These are phyloP conservation scores for Phymorhynchus buccinoides DNA, from an alignment of 1,140 invertebrate genomes.

Conservation along the genomic window DNA sequence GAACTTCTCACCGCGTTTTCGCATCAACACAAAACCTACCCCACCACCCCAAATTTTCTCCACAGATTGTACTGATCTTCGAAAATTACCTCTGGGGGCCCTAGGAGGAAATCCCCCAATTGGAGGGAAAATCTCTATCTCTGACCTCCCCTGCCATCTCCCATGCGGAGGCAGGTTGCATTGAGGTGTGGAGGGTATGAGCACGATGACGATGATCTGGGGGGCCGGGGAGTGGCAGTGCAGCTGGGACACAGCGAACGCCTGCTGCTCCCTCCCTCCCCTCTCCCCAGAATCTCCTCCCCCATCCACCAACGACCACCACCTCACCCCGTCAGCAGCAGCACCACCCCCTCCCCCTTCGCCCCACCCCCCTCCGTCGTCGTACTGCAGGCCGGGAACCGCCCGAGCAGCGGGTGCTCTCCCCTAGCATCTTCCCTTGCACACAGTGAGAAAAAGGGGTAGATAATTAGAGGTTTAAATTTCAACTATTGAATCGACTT, in stretches of 20 bases:
- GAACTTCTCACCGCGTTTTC: too few species aligned
- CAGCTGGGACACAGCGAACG: constrained; percentile 72
- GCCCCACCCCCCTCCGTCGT: too few species aligned
- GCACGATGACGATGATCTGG: not conserved
- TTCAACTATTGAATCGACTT: too few species aligned
- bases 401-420: constrained; percentile 51
- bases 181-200: not conserved
- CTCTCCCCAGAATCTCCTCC: too few species aligned
- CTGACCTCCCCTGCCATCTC: not conserved
- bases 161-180: not conserved
- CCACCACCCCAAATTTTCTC: too few species aligned
- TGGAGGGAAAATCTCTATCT: too few species aligned
- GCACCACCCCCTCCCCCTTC: constrained; percentile 56
- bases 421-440: constrained; percentile 65
- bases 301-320: constrained; percentile 74
- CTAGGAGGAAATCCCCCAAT: too few species aligned
- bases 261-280: constrained; percentile 72
- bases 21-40: too few species aligned
- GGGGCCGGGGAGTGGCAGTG: constrained; percentile 43
- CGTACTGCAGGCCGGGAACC: constrained; percentile 55
- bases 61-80: too few species aligned
- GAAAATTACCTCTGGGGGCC: too few species aligned
- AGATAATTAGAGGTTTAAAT: too few species aligned
- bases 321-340: constrained; percentile 70
- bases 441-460: too few species aligned